phyloP scores from a whole-genome alignment of 2,113 vertebrate species.

The Cacatua alba region DNA sequence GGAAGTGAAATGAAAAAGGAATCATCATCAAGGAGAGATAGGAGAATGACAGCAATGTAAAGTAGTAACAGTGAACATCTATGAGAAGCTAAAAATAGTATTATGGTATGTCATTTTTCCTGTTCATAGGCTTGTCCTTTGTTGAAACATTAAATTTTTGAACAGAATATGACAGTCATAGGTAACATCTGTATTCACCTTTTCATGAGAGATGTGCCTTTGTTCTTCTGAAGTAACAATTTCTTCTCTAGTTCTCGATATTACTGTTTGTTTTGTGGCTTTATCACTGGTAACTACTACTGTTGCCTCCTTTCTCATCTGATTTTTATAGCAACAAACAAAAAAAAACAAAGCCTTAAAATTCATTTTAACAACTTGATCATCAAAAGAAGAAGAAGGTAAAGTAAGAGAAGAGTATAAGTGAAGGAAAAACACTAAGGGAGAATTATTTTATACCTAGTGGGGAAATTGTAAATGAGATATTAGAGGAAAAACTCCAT shows the following conservation, averaged over 20 bases:
- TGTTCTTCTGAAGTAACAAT: conserved; percentile 73
- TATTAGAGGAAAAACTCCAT: background rate
- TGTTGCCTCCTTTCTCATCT: conserved; percentile 78
- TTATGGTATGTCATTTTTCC: background rate
- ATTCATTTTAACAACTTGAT: background rate
- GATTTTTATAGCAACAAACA: conserved; percentile 57
- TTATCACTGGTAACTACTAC: conserved; percentile 75
- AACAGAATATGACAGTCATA: background rate
- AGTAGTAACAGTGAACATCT: background rate
- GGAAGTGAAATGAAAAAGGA: background rate
- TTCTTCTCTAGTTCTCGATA: conserved; percentile 77
- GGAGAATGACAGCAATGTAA: background rate
- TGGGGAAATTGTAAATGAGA: background rate
- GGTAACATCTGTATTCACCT: conserved; percentile 75
- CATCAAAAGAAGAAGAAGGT: background rate
- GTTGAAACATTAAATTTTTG: background rate
- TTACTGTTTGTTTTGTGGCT: conserved; percentile 77
- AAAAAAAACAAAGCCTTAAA: conserved; percentile 17
- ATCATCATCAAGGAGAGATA: background rate
- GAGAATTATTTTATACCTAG: background rate
- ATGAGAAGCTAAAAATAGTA: background rate
- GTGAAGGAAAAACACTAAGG: background rate
- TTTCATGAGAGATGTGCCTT: conserved; percentile 76
- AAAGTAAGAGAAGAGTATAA: background rate
- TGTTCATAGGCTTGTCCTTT: background rate